Evolutionary conservation across 37 sponge, comb jelly and placozoan species (phyloP).

Genomic region (Crambe crambe): DNA sequence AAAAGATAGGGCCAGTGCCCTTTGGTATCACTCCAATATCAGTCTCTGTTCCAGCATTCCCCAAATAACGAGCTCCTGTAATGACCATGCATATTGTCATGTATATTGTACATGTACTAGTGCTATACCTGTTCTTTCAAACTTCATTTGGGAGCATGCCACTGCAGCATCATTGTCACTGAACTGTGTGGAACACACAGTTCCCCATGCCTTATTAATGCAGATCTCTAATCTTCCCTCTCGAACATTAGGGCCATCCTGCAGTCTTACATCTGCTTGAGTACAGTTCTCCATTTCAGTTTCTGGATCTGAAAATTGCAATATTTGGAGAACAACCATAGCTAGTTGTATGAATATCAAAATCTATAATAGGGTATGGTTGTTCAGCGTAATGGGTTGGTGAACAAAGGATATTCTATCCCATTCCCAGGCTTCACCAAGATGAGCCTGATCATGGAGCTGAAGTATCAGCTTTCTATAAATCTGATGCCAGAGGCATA

Average conservation of each 20-base stretch:
- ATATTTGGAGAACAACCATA: no score
- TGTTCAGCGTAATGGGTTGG: no score
- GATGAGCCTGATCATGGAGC: no score
- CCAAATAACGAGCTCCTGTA: not conserved
- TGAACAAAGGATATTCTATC: no score
- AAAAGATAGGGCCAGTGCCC: constrained; percentile 10
- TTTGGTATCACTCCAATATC: not conserved
- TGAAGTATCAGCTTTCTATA: no score
- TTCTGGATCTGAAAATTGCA: not conserved
- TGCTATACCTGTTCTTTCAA: constrained; percentile 7
- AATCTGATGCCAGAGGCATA: not conserved
- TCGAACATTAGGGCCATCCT: constrained; percentile 11
- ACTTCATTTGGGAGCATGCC: constrained; percentile 39
- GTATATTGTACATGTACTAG: not conserved
- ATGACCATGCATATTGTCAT: not conserved
- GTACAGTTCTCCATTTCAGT: constrained; percentile 9
- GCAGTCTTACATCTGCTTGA: constrained; percentile 23
- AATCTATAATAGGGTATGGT: no score
- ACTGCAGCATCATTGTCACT: constrained; percentile 38
- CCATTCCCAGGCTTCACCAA: no score
- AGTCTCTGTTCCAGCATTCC: not conserved
- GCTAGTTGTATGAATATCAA: no score
- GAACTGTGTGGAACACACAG: constrained; percentile 17
- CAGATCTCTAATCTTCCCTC: constrained; percentile 48
- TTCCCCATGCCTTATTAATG: constrained; percentile 49